Conservation (phyloP, 2,113 vertebrate genomes). For the Cettia cetti region DNA sequence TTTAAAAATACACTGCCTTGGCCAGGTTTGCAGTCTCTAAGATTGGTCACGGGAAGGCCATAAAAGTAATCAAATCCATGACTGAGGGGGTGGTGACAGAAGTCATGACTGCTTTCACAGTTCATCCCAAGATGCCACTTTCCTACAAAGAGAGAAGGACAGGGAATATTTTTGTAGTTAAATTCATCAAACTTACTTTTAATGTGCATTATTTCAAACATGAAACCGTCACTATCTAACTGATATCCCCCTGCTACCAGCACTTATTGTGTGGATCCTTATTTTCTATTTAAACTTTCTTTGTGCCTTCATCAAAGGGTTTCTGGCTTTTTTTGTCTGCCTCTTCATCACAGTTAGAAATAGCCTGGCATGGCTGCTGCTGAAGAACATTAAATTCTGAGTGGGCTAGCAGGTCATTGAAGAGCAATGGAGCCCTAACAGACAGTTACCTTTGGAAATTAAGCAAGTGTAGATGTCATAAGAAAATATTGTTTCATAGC, state of each 20-base stretch:
- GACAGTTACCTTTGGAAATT: background rate
- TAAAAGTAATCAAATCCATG: conserved; percentile 89
- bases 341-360: background rate
- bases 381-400: background rate
- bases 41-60: conserved; percentile 80
- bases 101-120: conserved; percentile 79
- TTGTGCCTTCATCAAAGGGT: background rate
- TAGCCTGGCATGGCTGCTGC: background rate
- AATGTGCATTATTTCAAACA: background rate
- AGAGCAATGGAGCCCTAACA: background rate
- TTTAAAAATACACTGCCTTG: conserved; percentile 74
- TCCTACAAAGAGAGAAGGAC: conserved; percentile 65
- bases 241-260: background rate
- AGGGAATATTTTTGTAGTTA: background rate
- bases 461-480: background rate
- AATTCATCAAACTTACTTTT: background rate
- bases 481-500: background rate
- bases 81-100: conserved; percentile 85
- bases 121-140: conserved; percentile 91
- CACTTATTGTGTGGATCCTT: background rate
- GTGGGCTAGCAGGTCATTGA: background rate
- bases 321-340: background rate
- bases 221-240: background rate
- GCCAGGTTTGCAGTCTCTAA: conserved; percentile 83
- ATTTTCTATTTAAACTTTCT: background rate